Percentiles rank a stretch among this genome's conserved stretches.
These are phyloP conservation scores for Mongoloraphidia duomilia DNA, from an alignment of 2,888 invertebrate genomes.

Conservation along the genomic window DNA sequence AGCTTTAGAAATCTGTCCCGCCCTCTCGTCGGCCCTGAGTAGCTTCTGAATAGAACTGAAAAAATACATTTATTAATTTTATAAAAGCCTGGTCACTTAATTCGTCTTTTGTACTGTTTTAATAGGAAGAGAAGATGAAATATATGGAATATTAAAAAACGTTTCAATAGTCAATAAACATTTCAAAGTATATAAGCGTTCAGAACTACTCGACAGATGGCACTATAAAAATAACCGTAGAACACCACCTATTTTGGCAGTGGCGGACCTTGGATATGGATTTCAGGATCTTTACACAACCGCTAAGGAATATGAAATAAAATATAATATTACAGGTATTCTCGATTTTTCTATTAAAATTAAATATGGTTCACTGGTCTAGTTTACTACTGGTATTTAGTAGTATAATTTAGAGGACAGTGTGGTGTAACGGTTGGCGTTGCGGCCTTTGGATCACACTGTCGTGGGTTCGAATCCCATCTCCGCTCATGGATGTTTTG, in stretches of 20 bases:
- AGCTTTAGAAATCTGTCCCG: too few species aligned
- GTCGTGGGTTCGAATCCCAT: too few species aligned
- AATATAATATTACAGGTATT: conserved; percentile 33
- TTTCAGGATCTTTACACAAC: conserved; percentile 37
- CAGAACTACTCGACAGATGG: conserved; percentile 44
- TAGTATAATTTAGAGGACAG: too few species aligned
- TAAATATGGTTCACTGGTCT: background rate
- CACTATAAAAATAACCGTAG: conserved; percentile 45
- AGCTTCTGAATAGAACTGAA: too few species aligned
- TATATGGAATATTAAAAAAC: conserved; percentile 33
- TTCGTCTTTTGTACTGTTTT: conserved; percentile 6
- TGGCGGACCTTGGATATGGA: conserved; percentile 45
- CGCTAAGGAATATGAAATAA: conserved; percentile 28
- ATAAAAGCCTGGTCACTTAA: background rate
- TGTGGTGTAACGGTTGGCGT: too few species aligned
- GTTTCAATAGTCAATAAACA: conserved; percentile 28
- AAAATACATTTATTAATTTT: too few species aligned
- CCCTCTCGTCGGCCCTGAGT: background rate
- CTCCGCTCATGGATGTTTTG: too few species aligned
- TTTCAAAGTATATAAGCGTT: conserved; percentile 42
- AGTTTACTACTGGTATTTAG: conserved; percentile 1
- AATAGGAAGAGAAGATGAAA: conserved; percentile 31
- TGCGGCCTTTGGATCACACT: too few species aligned
- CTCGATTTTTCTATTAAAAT: background rate
- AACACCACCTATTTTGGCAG: conserved; percentile 43